Conservation (phyloP, 2,888 invertebrate genomes). For the Trachelus tabidus region DNA sequence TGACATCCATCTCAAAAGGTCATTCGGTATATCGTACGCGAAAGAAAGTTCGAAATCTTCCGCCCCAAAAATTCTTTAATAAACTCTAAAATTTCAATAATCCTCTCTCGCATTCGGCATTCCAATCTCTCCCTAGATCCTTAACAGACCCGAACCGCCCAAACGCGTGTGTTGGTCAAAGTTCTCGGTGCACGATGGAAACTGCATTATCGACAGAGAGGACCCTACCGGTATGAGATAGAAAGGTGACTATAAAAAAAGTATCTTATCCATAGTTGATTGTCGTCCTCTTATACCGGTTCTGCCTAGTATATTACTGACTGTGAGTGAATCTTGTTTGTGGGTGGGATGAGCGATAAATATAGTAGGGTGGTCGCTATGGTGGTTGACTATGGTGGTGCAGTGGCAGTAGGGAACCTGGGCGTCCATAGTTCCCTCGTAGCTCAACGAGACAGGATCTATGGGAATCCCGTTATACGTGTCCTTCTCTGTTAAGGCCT, state of each 20-base stretch:
- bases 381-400: neutral
- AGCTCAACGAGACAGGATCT: neutral
- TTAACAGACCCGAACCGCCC: neutral
- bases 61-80: neutral
- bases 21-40: neutral
- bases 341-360: neutral
- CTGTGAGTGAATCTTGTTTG: neutral
- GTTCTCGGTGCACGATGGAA: neutral
- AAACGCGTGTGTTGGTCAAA: neutral
- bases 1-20: neutral
- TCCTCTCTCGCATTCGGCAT: neutral
- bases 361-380: neutral
- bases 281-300: neutral
- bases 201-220: neutral
- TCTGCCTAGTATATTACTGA: neutral
- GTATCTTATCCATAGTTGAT: neutral
- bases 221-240: neutral
- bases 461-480: conserved; percentile 3
- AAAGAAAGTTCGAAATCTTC: neutral
- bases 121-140: neutral
- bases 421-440: neutral
- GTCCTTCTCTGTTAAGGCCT: conserved; percentile 5
- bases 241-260: neutral
- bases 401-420: neutral
- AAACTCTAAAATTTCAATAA: neutral